Percentiles rank a stretch among this genome's conserved stretches.
Evolutionary conservation across 1,140 invertebrate genomes (phyloP).

Genomic region (Cylas formicarius): DNA sequence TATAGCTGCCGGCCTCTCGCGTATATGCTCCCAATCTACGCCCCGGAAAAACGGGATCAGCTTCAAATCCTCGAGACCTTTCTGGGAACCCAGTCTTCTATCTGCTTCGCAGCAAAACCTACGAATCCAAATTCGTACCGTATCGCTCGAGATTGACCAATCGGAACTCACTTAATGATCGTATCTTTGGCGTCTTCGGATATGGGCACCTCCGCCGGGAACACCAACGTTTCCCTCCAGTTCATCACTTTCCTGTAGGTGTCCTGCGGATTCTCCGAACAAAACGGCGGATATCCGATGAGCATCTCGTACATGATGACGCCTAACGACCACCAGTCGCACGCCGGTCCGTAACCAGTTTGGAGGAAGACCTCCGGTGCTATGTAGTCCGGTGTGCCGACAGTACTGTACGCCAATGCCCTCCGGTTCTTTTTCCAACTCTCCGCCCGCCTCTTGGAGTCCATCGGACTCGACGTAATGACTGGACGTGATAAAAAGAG

Average conservation of each 20-base stretch:
- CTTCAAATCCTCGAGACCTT: conserved; percentile 84
- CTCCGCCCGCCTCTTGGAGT: conserved; percentile 93
- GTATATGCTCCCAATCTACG: conserved; percentile 93
- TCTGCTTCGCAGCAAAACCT: conserved; percentile 95
- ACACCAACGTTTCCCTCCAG: conserved; percentile 95
- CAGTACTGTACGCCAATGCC: conserved; percentile 90
- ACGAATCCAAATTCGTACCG: too few species aligned
- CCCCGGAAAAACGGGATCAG: conserved; percentile 81
- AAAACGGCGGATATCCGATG: conserved; percentile 99
- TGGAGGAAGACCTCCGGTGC: conserved; percentile 96
- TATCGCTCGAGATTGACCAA: not conserved
- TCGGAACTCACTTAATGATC: conserved; percentile 49
- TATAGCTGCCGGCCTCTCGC: conserved; percentile 95
- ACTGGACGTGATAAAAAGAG: conserved; percentile 45
- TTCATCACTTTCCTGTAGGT: conserved; percentile 99
- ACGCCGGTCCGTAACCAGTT: conserved; percentile 93
- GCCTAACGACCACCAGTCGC: conserved; percentile 99
- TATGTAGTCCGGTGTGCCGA: conserved; percentile 99
- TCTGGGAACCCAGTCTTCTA: conserved; percentile 78
- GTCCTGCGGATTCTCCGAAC: conserved; percentile 98
- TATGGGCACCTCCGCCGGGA: conserved; percentile 98
- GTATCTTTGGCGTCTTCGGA: conserved; percentile 87
- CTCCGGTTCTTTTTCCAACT: conserved; percentile 96
- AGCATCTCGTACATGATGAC: conserved; percentile 99
- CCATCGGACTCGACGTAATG: conserved; percentile 75